Evolutionary conservation across 2,888 invertebrate genomes (phyloP), one percentile per base, ranked within the genome.

Genomic region (Xestia xanthographa): DNA sequence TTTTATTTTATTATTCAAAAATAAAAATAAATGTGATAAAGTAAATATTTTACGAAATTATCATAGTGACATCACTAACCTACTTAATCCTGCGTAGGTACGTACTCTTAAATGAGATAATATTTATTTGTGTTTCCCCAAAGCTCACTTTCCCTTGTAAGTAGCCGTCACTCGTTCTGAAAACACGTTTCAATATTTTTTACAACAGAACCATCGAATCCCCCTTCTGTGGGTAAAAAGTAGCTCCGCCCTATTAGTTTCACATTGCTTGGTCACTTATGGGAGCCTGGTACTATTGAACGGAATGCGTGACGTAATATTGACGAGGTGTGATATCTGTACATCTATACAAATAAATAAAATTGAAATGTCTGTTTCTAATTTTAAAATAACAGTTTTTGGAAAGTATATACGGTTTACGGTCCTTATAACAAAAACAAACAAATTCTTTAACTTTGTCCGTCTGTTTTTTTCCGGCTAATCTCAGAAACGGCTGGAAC

Each of bases 221-320:
- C 68, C 56, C 26, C 63, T 56, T 20, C 34, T 53, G 41, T 41
- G 50, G n/a, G 71, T 45, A 85, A 83, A 83, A 83, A 77, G n/a
- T 68, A 83, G 83, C 88, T 77, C 87, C 89, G 87, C 89, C 90
- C 88, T 85, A 83, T 81, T 71, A 82, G 73, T 81, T 56, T 71
- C 78, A 78, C 74, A 85, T 86, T 89, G 83, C 84, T 88, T 89
- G 76, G 69, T 69, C 50, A 76, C 75, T 79, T 89, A 92, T 93
- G 91, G 85, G 76, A 76, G 87, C 94, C 92, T 92, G 90, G 93
- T 93, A 92, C 88, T 82, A 83, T 78, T 77, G 69, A 82, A 80
- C 85, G 77, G 83, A 80, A 88, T 83, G 87, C 83, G 86, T 93
- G 93, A 93, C 92, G 93, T 92, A 87, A 90, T 86, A 60, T 58